These are phyloP conservation scores for Notarius lentiginosus DNA, from an alignment of 2,113 vertebrate species.

Conservation along the genomic window DNA sequence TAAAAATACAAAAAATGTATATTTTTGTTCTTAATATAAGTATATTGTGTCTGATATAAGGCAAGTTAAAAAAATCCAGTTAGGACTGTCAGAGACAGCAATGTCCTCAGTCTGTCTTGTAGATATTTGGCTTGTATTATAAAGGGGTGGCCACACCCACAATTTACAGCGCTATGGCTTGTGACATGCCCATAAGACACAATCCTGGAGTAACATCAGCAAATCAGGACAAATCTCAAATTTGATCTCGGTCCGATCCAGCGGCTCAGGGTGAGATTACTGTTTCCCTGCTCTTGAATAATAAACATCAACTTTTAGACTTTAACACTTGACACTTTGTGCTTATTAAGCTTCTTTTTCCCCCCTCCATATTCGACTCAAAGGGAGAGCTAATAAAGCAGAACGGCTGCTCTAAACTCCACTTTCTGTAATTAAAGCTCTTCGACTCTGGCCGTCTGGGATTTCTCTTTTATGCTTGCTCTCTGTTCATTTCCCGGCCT, in stretches of 20 bases:
- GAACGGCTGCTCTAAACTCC: constrained; percentile 9
- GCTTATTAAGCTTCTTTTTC: background rate
- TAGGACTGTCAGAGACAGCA: no score
- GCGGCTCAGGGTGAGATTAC: background rate
- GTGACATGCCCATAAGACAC: background rate
- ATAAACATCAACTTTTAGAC: background rate
- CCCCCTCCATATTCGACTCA: background rate
- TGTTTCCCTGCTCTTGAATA: background rate
- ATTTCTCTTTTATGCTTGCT: background rate
- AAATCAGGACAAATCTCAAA: background rate
- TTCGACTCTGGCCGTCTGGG: background rate
- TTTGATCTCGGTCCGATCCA: background rate
- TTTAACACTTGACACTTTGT: background rate
- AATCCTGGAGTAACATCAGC: background rate
- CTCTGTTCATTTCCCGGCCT: background rate
- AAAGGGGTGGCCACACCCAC: background rate
- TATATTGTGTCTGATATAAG: background rate
- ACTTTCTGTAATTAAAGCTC: constrained; percentile 30
- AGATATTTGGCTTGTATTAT: background rate
- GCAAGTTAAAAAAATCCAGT: background rate
- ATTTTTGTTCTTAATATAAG: no score
- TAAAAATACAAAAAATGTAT: background rate
- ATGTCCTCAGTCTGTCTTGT: background rate
- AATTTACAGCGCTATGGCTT: background rate
- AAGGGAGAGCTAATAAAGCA: constrained; percentile 4